phyloP scores from a whole-genome alignment of 1,140 invertebrate genomes.

The Sesamia nonagrioides region DNA sequence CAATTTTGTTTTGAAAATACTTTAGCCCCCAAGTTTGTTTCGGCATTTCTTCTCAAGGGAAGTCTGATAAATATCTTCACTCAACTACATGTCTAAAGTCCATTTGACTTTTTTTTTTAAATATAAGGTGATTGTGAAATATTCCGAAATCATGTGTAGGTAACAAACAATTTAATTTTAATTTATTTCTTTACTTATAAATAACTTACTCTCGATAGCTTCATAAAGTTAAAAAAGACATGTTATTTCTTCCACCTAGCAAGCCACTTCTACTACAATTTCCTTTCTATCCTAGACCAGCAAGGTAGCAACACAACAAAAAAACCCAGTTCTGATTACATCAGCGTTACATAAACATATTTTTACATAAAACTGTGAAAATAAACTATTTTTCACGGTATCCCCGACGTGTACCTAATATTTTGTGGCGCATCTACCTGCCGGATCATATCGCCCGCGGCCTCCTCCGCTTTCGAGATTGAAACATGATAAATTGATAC shows the following conservation, averaged over 20 bases:
- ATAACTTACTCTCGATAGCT: too few relatives aligned
- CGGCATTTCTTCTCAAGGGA: too few relatives aligned
- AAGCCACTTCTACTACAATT: not conserved
- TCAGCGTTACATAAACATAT: slow-evolving; percentile 33
- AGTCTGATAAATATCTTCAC: too few relatives aligned
- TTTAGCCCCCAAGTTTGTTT: too few relatives aligned
- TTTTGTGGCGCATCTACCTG: slow-evolving; percentile 42
- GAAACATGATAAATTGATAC: slow-evolving; percentile 71
- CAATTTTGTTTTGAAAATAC: too few relatives aligned
- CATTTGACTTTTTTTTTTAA: too few relatives aligned
- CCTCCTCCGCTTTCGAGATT: slow-evolving; percentile 56
- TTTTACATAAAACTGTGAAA: slow-evolving; percentile 45
- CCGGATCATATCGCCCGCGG: slow-evolving; percentile 34
- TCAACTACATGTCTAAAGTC: too few relatives aligned
- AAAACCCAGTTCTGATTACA: slow-evolving; percentile 15
- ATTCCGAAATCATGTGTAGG: too few relatives aligned
- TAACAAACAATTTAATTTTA: too few relatives aligned
- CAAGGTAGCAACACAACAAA: not conserved
- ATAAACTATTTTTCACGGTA: slow-evolving; percentile 50
- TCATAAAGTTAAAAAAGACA: too few relatives aligned
- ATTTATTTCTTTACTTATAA: too few relatives aligned
- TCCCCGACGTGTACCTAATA: slow-evolving; percentile 45
- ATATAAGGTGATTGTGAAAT: too few relatives aligned
- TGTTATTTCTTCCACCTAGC: not conserved
- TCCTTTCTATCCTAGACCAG: not conserved